These are phyloP conservation scores for Odontophorus gujanensis DNA, from an alignment of 2,113 vertebrate species.

Conservation along the genomic window DNA sequence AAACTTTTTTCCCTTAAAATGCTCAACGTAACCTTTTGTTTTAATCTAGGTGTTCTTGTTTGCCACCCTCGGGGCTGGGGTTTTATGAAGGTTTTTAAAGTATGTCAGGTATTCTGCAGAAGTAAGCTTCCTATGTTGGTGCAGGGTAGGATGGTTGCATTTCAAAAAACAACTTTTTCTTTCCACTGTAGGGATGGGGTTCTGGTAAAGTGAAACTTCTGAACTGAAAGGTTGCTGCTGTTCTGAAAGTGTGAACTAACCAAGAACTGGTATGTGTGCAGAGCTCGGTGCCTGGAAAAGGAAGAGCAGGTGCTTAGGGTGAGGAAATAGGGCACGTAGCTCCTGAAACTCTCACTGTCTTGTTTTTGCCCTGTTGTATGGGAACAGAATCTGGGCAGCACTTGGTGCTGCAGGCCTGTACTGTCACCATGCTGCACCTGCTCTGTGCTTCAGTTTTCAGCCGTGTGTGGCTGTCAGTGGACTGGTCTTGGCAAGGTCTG, in stretches of 20 bases:
- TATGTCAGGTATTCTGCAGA: background rate
- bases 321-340: background rate
- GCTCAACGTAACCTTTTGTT: background rate
- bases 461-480: background rate
- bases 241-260: background rate
- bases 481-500: background rate
- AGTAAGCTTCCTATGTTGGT: background rate
- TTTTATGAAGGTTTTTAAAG: background rate
- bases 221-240: background rate
- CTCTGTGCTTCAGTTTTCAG: background rate
- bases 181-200: background rate
- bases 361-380: background rate
- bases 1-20: background rate
- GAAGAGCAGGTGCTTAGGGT: slow-evolving; percentile 1
- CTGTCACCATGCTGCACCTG: background rate
- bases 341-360: background rate
- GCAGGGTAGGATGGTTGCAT: background rate
- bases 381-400: background rate
- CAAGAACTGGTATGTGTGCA: background rate
- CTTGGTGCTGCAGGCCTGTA: background rate
- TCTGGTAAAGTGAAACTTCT: background rate
- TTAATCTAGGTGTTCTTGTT: background rate
- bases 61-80: background rate
- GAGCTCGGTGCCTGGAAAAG: background rate
- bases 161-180: background rate